phyloP scores from a whole-genome alignment of 1,140 invertebrate species.

The Periplaneta americana region DNA sequence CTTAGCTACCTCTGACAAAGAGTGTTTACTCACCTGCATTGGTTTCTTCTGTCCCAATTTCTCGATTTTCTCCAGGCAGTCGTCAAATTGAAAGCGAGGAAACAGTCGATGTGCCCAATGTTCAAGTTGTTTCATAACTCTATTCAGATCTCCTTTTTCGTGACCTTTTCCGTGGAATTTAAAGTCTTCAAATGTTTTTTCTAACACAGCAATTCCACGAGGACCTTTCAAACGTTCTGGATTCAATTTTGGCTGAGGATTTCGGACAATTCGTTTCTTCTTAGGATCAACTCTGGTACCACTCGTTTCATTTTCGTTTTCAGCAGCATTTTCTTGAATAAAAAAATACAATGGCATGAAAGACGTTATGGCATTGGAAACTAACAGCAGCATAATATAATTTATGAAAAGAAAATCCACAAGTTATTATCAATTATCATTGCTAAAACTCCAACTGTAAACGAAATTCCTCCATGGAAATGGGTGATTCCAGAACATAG shows the following conservation, averaged over 20 bases:
- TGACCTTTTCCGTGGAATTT: conserved; percentile 80
- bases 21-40: conserved; percentile 35
- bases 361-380: too few relatives aligned
- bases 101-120: conserved; percentile 90
- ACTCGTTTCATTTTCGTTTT: not conserved
- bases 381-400: too few relatives aligned
- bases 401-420: too few relatives aligned
- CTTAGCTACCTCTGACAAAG: too few relatives aligned
- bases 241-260: conserved; percentile 23
- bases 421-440: too few relatives aligned
- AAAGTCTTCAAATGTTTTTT: conserved; percentile 73
- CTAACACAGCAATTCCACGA: conserved; percentile 71
- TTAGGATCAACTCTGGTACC: conserved; percentile 6
- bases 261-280: conserved; percentile 17
- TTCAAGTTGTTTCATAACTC: conserved; percentile 75
- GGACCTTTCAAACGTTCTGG: conserved; percentile 51
- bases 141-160: conserved; percentile 77
- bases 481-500: too few relatives aligned
- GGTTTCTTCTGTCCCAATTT: conserved; percentile 68
- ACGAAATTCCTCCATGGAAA: too few relatives aligned
- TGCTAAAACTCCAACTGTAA: too few relatives aligned
- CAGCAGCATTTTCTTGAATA: not conserved
- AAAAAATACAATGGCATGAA: too few relatives aligned
- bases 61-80: conserved; percentile 76
- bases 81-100: conserved; percentile 82